These are phyloP conservation scores for Sebastes hubbsi DNA, from an alignment of 2,797 vertebrate genomes.

Conservation along the genomic window DNA sequence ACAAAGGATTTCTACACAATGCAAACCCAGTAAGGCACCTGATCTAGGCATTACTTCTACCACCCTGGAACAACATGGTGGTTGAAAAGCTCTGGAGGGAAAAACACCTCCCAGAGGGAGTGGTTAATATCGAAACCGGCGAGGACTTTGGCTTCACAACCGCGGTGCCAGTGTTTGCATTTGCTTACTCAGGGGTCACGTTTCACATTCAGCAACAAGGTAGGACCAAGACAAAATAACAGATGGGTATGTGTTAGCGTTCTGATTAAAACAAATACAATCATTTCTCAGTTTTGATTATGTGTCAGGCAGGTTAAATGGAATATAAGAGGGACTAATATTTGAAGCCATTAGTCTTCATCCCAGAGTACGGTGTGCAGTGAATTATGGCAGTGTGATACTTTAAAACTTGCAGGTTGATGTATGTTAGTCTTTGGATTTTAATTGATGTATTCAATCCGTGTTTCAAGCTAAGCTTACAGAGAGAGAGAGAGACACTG, in stretches of 20 bases:
- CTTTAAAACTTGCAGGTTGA: background rate
- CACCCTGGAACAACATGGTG: constrained; percentile 7
- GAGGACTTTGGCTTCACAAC: constrained; percentile 55
- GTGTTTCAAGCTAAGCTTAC: constrained; percentile 1
- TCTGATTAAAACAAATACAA: background rate
- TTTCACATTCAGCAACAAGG: constrained; percentile 37
- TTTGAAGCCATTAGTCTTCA: background rate
- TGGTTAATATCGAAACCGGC: constrained; percentile 7
- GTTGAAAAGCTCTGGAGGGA: background rate
- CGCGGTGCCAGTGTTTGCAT: constrained; percentile 27
- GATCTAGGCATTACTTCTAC: constrained; percentile 40
- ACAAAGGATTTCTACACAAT: constrained; percentile 8
- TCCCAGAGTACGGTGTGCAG: background rate
- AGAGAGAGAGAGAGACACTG: background rate
- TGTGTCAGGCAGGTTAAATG: background rate
- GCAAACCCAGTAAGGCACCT: constrained; percentile 16
- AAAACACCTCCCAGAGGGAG: constrained; percentile 42
- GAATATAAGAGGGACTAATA: background rate
- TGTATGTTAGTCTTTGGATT: background rate
- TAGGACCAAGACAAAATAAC: constrained; percentile 10
- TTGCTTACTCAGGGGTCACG: constrained; percentile 28
- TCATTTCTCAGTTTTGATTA: background rate
- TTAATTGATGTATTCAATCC: background rate
- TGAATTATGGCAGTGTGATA: background rate
- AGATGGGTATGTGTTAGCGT: background rate